Evolutionary conservation across 2,888 invertebrate genomes (phyloP).

Genomic region (Drosophila emarginata): DNA sequence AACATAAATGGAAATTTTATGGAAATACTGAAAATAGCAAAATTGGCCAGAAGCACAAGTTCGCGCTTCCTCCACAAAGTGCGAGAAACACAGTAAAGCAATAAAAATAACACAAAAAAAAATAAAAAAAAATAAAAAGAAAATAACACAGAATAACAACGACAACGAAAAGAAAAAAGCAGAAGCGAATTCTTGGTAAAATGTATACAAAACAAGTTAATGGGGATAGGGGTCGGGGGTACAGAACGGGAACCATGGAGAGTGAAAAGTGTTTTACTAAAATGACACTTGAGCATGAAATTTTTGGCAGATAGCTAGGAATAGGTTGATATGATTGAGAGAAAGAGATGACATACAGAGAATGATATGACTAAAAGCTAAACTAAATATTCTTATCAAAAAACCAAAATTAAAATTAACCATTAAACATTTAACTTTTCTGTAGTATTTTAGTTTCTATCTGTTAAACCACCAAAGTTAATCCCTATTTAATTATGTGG

Average conservation of each 20-base stretch:
- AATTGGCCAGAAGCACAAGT: constrained; percentile 19
- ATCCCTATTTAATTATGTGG: background rate
- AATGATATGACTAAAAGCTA: background rate
- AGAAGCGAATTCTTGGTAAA: constrained; percentile 2
- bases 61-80: constrained; percentile 3
- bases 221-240: background rate
- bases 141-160: background rate
- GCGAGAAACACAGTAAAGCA: background rate
- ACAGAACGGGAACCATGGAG: background rate
- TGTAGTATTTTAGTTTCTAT: too few relatives aligned
- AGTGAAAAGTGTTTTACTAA: background rate
- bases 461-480: too few relatives aligned
- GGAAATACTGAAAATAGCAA: constrained; percentile 58
- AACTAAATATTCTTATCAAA: too few relatives aligned
- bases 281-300: background rate
- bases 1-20: constrained; percentile 68
- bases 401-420: too few relatives aligned
- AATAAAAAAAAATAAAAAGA: background rate
- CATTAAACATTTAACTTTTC: too few relatives aligned
- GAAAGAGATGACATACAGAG: background rate
- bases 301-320: background rate
- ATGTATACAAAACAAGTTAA: background rate
- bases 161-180: background rate
- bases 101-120: background rate
- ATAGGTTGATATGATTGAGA: background rate